Evolutionary conservation across 2,113 vertebrate genomes (phyloP), one percentile per base, ranked within the genome.

Genomic region (Bubo blakistoni): DNA sequence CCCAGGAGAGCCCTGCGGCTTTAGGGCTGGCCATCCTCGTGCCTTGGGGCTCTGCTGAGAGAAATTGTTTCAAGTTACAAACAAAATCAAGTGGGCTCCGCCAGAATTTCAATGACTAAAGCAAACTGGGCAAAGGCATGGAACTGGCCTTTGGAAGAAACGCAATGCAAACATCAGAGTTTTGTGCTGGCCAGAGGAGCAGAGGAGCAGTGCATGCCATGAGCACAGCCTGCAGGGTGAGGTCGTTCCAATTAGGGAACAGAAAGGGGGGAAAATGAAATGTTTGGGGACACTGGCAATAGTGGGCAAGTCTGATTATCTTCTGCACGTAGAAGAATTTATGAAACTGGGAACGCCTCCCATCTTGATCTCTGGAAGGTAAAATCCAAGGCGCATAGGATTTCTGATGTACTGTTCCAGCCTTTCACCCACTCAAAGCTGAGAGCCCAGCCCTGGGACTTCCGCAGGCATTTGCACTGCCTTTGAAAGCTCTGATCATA

Each of bases 101-200:
- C 87, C 92, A 96, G 90, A 87, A 90, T 85, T 67, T 80, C 95
- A 92, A 84, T 92, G 92, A 97, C 95, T 97, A 94, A 96, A 97
- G 96, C 97, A 95, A 96, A 95, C 58, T 16, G 62, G 93, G 87
- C 69, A 49, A 81, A 81, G 80, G 52, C 69, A 65, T 44, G 54
- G 95, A 93, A 71, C 76, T 3, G 24, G 90, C 46, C 65, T 81
- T 81, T 97, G 96, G 97, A 97, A 97, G 77, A 58, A 6, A 79
- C 0, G 76, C 96, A 97, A 88, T 40, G 94, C 90, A 97, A 97
- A 97, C 96, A 97, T 10, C 1, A 4, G 81, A 89, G 94, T 2
- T 92, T 66, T 54, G 87, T 6, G 80, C 96, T 90, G 96, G 96
- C 96, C 96, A 78, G 94, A 55, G 73, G 58, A 66, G 88, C 86